Percentiles rank a stretch among this genome's conserved stretches.
Conservation (phyloP, 2,113 vertebrate species). For the Halcyon malimbica region DNA sequence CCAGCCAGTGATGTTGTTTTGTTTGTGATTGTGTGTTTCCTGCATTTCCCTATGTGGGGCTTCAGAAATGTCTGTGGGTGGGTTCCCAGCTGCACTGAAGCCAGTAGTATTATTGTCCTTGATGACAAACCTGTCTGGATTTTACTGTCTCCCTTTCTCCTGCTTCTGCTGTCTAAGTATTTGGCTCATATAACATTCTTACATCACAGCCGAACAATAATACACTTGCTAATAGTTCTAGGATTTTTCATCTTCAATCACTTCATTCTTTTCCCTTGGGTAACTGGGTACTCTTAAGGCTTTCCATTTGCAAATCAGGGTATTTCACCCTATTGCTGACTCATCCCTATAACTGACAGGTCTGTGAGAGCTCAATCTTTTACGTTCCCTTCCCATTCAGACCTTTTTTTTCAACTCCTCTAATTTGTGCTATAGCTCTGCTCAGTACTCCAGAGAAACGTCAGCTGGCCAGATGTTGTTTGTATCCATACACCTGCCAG, state of each 20-base stretch:
- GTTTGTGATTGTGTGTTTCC: neutral
- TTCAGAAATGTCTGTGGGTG: neutral
- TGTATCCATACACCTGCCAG: constrained; percentile 43
- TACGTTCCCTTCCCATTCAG: neutral
- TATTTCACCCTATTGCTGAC: neutral
- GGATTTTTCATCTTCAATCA: neutral
- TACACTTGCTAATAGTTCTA: neutral
- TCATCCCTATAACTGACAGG: neutral
- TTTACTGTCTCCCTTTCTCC: neutral
- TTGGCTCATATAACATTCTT: neutral
- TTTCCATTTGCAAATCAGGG: neutral
- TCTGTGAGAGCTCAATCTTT: neutral
- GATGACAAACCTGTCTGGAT: neutral
- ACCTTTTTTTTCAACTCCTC: neutral
- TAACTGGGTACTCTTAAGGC: neutral
- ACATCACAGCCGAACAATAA: neutral
- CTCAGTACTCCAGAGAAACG: constrained; percentile 4
- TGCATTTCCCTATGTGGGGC: neutral
- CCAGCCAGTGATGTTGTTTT: neutral
- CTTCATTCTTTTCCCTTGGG: neutral
- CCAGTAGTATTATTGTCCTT: neutral
- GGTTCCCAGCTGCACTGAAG: neutral
- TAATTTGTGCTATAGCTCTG: neutral
- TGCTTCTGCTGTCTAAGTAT: neutral
- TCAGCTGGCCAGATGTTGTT: constrained; percentile 64